Base-by-base conservation (phyloP, 2,888 invertebrate species). In the Cantharis lateralis region DNA sequence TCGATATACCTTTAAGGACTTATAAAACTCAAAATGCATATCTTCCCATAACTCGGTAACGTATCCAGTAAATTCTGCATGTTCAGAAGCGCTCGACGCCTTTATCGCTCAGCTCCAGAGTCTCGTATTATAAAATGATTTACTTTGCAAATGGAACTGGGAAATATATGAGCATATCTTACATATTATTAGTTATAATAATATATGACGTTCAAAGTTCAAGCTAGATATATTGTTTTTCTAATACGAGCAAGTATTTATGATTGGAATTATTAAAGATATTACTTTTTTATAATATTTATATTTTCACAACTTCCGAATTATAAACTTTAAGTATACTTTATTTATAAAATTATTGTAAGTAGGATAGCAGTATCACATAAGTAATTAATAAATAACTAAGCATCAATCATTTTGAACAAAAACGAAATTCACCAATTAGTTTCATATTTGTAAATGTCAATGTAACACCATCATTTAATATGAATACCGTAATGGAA, bases 61-160 rank as follows among this genome's bases (percentile, higher is more conserved):
- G 82, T 83, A 82, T 81, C 82, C 82, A 79, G 82, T 84, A 85
- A 84, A 84, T 85, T 85, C 82, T 82, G 83, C 84, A 84, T 83
- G 83, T 84, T 84, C 83, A 80, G 82, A 82, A 80, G 79, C 83
- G 81, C 82, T 80, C 83, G 82, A 83, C 82, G 83, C 85, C 84
- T 86, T 86, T 86, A 86, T 86, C 86, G 85, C 86, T 81, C 81
- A 82, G 82, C 83, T 79, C 84, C 86, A 86, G 85, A 82, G 83
- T 81, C 83, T 80, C 85, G 84, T 85, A 86, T 86, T 86, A 86
- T 84, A 84, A 84, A 85, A 85, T 86, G 86, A 86, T 86, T 86
- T 86, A 86, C 85, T 84, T 81, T 77, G 81, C 82, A 83, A 86
- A 86, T 85, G 85, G 85, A 85, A 85, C 83, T 81, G 83, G 84